Base-by-base conservation (phyloP, 2,888 invertebrate species). In the Parnassius apollo region DNA sequence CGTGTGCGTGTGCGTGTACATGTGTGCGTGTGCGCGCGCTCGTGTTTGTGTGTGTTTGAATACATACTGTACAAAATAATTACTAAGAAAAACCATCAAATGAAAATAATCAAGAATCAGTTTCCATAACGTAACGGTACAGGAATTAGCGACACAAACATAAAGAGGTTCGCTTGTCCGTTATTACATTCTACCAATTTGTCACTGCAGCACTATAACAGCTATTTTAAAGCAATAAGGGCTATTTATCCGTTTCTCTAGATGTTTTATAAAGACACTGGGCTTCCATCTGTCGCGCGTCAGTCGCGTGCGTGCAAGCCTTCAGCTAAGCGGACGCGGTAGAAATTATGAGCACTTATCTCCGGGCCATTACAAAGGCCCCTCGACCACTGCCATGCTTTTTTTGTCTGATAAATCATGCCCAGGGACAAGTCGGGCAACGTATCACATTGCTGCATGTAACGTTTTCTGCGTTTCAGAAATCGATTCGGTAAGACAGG, bases 331-430 rank as follows among this genome's bases (percentile, higher is more conserved):
- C 83, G 86, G 86, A 85, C 85, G 85, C 82, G 77, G 82, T 75
- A 18, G 77, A 84, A 89, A 91, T 91, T 91, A 90, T 79, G 79
- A 78, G 80, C 86, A 87, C 83, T 86, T 88, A 88, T 79, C 79
- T 78, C 73, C 75, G 75, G 72, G 75, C 78, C 75, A 76, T 82
- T 79, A 84, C 84, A 83, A 48, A 82, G 73, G 75, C 70, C 75
- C 52, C 49, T 46, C 63, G 59, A 42, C 49, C 61, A 42, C 65
- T 61, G 81, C 80, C 81, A 77, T 81, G 81, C 78, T 77, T 79
- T 77, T 18, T 80, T 76, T 77, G 78, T 79, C 62, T 49, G 55
- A 55, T 58, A 54, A 55, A 63, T 63, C 55, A 59, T 59, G 76
- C 76, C 82, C 71, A 73, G 68, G 53, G 57, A 58, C 57, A 11